Conservation (phyloP, 2,888 invertebrate species). For the Drosophila bunnanda region DNA sequence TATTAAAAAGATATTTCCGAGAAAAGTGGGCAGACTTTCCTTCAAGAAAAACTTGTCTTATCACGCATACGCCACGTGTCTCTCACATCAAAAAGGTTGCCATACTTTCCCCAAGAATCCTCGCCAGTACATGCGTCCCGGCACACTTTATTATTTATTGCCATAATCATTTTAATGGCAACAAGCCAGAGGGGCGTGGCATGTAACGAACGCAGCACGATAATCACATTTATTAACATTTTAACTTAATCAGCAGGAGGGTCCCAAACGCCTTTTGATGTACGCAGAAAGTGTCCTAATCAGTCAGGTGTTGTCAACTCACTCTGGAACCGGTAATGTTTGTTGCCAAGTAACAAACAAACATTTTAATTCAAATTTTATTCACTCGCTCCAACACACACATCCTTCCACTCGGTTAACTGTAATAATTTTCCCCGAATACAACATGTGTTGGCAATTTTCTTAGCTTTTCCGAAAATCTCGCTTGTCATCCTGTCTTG, state of each 20-base stretch:
- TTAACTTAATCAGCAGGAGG: conserved; percentile 66
- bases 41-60: neutral
- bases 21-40: too few species aligned
- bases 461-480: conserved; percentile 17
- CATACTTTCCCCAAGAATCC: conserved; percentile 7
- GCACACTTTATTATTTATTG: conserved; percentile 73
- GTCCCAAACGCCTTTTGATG: conserved; percentile 43
- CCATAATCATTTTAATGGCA: conserved; percentile 73
- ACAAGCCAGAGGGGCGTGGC: conserved; percentile 31
- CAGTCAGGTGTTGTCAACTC: conserved; percentile 35
- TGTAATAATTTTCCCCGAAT: conserved; percentile 26
- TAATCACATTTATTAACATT: conserved; percentile 74
- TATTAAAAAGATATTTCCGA: neutral
- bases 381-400: conserved; percentile 14
- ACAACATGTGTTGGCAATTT: conserved; percentile 31
- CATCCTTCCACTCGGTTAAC: conserved; percentile 39
- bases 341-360: conserved; percentile 16
- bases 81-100: conserved; percentile 53
- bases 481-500: conserved; percentile 34
- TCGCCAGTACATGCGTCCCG: conserved; percentile 15
- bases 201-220: conserved; percentile 52
- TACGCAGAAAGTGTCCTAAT: conserved; percentile 15
- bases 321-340: neutral
- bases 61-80: conserved; percentile 53
- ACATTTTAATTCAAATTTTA: conserved; percentile 53